Evolutionary conservation across 2,797 vertebrate genomes (phyloP).

Genomic region (Xenentodon cancila): DNA sequence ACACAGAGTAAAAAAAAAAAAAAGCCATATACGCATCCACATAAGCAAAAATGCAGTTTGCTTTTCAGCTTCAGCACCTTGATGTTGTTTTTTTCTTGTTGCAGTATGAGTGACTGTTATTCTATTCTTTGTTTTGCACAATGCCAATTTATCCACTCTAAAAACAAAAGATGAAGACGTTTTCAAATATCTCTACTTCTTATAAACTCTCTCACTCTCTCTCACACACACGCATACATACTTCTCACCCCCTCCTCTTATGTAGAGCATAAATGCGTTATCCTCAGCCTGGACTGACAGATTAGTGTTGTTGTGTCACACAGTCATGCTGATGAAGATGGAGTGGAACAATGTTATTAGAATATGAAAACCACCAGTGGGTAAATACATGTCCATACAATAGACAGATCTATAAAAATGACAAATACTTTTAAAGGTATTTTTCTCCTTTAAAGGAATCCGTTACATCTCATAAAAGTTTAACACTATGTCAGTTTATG

Average conservation of each 20-base stretch:
- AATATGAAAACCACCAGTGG: slow-evolving; percentile 44
- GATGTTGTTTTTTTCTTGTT: slow-evolving; percentile 32
- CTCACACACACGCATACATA: slow-evolving; percentile 13
- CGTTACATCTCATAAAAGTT: not conserved
- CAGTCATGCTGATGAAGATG: slow-evolving; percentile 59
- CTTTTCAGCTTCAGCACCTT: slow-evolving; percentile 37
- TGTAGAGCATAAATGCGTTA: slow-evolving; percentile 43
- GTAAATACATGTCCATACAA: slow-evolving; percentile 25
- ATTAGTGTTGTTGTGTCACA: slow-evolving; percentile 63
- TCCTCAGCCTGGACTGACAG: slow-evolving; percentile 65
- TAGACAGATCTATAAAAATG: slow-evolving; percentile 29
- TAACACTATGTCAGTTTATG: not conserved
- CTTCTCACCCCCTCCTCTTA: slow-evolving; percentile 18
- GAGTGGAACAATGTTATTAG: slow-evolving; percentile 54
- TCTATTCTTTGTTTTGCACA: slow-evolving; percentile 33
- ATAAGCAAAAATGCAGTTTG: slow-evolving; percentile 29
- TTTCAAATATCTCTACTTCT: slow-evolving; percentile 20
- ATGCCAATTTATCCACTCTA: slow-evolving; percentile 38
- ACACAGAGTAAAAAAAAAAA: slow-evolving; percentile 12
- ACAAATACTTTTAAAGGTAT: not conserved
- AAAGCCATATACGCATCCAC: slow-evolving; percentile 15
- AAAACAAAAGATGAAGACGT: slow-evolving; percentile 27
- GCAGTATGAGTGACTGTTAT: not conserved
- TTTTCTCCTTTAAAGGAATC: slow-evolving; percentile 9
- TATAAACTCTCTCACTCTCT: not conserved